Conservation (phyloP, 1,140 invertebrate species). For the Archivesica marissinica region DNA sequence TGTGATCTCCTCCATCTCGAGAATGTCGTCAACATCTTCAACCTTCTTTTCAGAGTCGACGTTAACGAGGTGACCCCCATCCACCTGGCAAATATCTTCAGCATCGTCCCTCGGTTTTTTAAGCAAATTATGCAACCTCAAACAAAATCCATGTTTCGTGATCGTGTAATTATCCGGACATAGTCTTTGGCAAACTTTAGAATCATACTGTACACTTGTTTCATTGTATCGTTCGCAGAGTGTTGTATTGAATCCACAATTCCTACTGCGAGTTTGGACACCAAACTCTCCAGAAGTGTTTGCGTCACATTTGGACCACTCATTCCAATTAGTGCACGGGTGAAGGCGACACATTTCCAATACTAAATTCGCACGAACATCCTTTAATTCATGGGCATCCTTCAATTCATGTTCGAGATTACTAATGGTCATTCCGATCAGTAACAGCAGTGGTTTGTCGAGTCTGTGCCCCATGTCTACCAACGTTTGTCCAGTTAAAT, state of each 20-base stretch:
- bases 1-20: neutral
- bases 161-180: neutral
- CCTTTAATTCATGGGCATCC: too few relatives aligned
- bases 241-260: constrained; percentile 19
- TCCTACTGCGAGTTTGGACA: neutral
- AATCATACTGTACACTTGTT: neutral
- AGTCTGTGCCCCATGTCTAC: too few relatives aligned
- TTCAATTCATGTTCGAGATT: too few relatives aligned
- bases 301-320: neutral
- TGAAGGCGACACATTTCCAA: constrained; percentile 1
- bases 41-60: neutral
- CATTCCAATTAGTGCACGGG: constrained; percentile 12
- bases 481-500: too few relatives aligned
- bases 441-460: too few relatives aligned
- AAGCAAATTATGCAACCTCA: neutral
- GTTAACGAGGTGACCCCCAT: constrained; percentile 19
- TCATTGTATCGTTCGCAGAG: neutral
- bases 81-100: neutral
- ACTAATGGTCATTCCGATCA: too few relatives aligned
- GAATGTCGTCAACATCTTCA: neutral
- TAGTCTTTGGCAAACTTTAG: neutral
- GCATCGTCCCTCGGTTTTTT: neutral
- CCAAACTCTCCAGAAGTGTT: neutral
- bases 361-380: neutral
- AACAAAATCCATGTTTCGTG: neutral